Evolutionary conservation across 2,888 invertebrate species (phyloP).

Genomic region (Volucella inflata): DNA sequence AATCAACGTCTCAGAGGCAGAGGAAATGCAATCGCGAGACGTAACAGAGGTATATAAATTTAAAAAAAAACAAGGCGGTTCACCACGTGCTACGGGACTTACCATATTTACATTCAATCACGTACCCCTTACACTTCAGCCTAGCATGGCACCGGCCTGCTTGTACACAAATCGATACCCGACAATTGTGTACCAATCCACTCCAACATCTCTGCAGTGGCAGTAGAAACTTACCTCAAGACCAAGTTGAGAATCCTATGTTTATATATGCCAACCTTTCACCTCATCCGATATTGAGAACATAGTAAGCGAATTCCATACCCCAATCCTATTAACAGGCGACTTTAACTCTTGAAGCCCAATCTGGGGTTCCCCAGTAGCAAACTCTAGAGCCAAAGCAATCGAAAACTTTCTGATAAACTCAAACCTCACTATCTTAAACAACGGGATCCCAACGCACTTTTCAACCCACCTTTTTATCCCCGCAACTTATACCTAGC

Average conservation of each 20-base stretch:
- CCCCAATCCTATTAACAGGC: slow-evolving; percentile 1
- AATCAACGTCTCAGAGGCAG: slow-evolving; percentile 12
- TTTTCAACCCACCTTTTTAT: slow-evolving; percentile 4
- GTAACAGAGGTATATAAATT: slow-evolving; percentile 20
- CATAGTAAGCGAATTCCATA: slow-evolving; percentile 14
- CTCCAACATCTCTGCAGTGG: slow-evolving; percentile 3
- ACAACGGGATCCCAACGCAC: background rate
- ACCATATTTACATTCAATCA: background rate
- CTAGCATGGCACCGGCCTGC: slow-evolving; percentile 6
- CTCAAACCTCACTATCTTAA: slow-evolving; percentile 6
- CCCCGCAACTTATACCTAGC: too few relatives aligned
- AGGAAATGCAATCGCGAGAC: slow-evolving; percentile 9
- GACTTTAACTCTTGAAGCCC: slow-evolving; percentile 18
- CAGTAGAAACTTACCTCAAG: slow-evolving; percentile 1
- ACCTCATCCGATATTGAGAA: background rate
- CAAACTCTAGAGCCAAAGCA: background rate
- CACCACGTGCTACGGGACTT: background rate
- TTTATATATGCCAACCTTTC: slow-evolving; percentile 17
- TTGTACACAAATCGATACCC: background rate
- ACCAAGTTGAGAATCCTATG: background rate
- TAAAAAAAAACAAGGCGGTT: slow-evolving; percentile 19
- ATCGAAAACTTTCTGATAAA: background rate
- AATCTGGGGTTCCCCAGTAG: slow-evolving; percentile 11
- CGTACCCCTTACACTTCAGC: background rate
- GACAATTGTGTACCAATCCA: background rate